Percentiles rank a stretch among this genome's conserved stretches.
These are phyloP conservation scores for Philereme transversata DNA, from an alignment of 2,888 invertebrate species.

Conservation along the genomic window DNA sequence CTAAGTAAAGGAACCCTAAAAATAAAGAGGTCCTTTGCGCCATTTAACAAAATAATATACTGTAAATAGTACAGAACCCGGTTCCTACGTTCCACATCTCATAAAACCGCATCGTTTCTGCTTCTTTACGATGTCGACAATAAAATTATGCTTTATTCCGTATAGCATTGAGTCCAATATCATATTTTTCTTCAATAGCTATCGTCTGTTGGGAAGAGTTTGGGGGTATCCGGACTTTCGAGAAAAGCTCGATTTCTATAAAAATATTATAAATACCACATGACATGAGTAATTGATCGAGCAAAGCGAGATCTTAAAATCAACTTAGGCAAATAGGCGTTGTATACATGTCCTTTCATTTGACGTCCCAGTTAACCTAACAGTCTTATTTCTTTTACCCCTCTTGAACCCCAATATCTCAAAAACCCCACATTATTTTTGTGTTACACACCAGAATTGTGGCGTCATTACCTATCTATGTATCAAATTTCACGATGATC, in stretches of 20 bases:
- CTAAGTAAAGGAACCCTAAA: slow-evolving; percentile 23
- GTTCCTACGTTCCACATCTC: slow-evolving; percentile 41
- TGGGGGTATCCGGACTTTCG: slow-evolving; percentile 36
- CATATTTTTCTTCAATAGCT: slow-evolving; percentile 44
- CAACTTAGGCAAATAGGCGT: too few species aligned
- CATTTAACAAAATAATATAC: slow-evolving; percentile 38
- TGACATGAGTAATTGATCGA: background rate
- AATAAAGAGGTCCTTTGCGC: slow-evolving; percentile 29
- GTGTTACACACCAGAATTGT: too few species aligned
- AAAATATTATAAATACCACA: background rate
- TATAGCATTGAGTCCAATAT: slow-evolving; percentile 48
- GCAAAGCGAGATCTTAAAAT: too few species aligned
- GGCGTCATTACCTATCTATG: too few species aligned
- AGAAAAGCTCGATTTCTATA: slow-evolving; percentile 11
- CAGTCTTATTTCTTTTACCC: too few species aligned
- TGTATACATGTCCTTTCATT: too few species aligned
- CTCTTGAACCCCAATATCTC: too few species aligned
- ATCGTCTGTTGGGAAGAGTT: slow-evolving; percentile 41
- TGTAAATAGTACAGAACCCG: slow-evolving; percentile 36
- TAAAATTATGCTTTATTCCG: slow-evolving; percentile 47
- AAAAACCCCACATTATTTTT: too few species aligned
- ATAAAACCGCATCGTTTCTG: slow-evolving; percentile 42
- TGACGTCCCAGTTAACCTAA: too few species aligned
- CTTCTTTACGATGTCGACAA: slow-evolving; percentile 36
- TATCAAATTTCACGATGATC: too few species aligned